Evolutionary conservation across 2,797 vertebrate species (phyloP).

Genomic region (Phaenicophaeus curvirostris): DNA sequence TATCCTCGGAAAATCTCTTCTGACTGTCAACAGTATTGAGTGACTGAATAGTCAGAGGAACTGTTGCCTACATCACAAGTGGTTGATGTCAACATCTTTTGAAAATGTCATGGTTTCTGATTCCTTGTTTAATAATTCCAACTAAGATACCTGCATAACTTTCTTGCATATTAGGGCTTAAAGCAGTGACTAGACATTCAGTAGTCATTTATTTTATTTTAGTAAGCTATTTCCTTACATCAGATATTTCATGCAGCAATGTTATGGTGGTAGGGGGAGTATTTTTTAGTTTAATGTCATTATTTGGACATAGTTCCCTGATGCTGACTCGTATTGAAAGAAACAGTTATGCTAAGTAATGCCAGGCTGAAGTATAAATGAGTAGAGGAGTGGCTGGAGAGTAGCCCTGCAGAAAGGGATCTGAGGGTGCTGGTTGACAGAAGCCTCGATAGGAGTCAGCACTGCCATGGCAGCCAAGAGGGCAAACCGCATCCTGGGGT

Average conservation of each 20-base stretch:
- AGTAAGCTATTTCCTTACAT: not conserved
- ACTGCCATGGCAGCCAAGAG: not conserved
- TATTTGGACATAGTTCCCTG: not conserved
- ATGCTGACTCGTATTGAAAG: not conserved
- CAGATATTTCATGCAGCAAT: not conserved
- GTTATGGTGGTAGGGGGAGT: not conserved
- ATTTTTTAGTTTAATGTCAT: not conserved
- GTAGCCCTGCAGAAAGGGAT: not conserved
- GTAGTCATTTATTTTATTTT: not conserved
- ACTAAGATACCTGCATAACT: not conserved
- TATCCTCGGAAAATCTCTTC: not conserved
- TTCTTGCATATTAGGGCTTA: not conserved
- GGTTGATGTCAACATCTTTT: not conserved
- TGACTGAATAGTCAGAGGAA: not conserved
- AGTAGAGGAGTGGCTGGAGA: not conserved
- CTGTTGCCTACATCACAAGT: not conserved
- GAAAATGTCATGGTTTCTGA: not conserved
- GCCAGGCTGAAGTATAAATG: fast-evolving
- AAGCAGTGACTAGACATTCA: not conserved
- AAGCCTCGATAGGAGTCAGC: not conserved
- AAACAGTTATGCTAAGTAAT: not conserved
- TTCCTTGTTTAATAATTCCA: not conserved
- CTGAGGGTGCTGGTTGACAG: not conserved
- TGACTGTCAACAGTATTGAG: not conserved
- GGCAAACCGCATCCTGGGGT: not conserved